Percentiles rank a stretch among this genome's conserved stretches.
phyloP scores from a whole-genome alignment of 2,113 vertebrate species.

The Perccottus glenii region DNA sequence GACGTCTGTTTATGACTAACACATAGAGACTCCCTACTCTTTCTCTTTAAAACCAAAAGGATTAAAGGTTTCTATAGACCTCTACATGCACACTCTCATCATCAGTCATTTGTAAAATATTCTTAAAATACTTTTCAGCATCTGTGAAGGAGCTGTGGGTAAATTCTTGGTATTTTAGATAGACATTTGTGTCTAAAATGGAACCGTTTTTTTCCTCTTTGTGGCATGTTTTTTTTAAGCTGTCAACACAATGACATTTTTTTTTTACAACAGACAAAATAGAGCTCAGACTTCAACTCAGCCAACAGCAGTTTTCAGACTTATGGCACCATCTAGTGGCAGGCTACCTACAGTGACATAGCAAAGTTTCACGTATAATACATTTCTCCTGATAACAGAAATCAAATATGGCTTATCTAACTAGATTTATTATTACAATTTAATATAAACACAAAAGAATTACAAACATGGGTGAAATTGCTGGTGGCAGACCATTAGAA shows the following conservation, averaged over 20 bases:
- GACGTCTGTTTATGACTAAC: conserved; percentile 69
- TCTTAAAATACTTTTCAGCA: too few species aligned
- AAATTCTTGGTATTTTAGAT: too few species aligned
- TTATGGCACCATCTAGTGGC: conserved; percentile 78
- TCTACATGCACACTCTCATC: too few species aligned
- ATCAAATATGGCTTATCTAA: too few species aligned
- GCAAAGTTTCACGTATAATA: too few species aligned
- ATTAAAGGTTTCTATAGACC: conserved; percentile 14
- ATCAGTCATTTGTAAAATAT: too few species aligned
- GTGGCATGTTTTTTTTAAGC: too few species aligned
- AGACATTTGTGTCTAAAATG: too few species aligned
- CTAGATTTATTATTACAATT: not conserved
- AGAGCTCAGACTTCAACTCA: not conserved
- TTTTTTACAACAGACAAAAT: not conserved
- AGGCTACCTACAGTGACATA: not conserved
- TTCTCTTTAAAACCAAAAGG: conserved; percentile 1
- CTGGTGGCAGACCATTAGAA: not conserved
- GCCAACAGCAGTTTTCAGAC: conserved; percentile 30
- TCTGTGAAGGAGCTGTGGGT: too few species aligned
- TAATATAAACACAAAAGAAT: not conserved
- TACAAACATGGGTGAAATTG: conserved; percentile 1
- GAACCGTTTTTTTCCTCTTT: not conserved
- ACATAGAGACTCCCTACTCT: too few species aligned
- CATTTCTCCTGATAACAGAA: too few species aligned
- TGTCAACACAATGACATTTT: not conserved